phyloP scores from a whole-genome alignment of 1,140 invertebrate species.

The Drosophila ercepeae region DNA sequence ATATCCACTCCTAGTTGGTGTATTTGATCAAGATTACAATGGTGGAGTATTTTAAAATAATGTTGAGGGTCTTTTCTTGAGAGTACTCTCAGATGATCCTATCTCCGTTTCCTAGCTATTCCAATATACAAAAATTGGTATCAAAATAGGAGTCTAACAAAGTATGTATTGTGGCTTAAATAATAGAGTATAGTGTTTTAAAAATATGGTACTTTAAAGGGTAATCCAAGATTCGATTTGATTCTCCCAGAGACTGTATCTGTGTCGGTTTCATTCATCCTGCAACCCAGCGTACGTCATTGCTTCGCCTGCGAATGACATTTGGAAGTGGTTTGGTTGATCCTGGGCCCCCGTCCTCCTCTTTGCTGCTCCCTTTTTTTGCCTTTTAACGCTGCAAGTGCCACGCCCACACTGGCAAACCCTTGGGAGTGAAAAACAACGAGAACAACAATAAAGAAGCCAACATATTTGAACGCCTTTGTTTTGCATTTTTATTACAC shows the following conservation, averaged over 20 bases:
- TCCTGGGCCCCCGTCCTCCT: background rate
- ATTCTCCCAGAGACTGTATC: background rate
- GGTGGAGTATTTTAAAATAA: background rate
- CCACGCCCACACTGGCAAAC: conserved; percentile 55
- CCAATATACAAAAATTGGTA: too few species aligned
- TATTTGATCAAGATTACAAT: background rate
- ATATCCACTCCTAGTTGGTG: background rate
- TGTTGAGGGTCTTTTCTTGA: background rate
- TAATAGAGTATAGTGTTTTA: background rate
- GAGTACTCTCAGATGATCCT: too few species aligned
- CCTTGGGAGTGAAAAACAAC: conserved; percentile 10
- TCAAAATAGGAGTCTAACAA: too few species aligned
- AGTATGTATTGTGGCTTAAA: too few species aligned
- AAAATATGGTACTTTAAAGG: background rate
- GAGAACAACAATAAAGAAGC: conserved; percentile 15
- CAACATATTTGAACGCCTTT: conserved; percentile 74
- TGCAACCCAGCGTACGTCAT: conserved; percentile 56
- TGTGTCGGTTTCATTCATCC: conserved; percentile 8
- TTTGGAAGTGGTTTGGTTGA: conserved; percentile 74
- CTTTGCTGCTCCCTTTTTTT: conserved; percentile 3
- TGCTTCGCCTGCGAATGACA: conserved; percentile 73
- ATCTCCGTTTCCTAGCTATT: too few species aligned
- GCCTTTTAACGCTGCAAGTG: conserved; percentile 36
- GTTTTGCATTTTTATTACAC: conserved; percentile 76
- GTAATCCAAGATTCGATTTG: background rate